Percentiles rank a stretch among this genome's conserved stretches.
phyloP scores from a whole-genome alignment of 2,113 vertebrate species.

The Eudyptes chrysolophus region DNA sequence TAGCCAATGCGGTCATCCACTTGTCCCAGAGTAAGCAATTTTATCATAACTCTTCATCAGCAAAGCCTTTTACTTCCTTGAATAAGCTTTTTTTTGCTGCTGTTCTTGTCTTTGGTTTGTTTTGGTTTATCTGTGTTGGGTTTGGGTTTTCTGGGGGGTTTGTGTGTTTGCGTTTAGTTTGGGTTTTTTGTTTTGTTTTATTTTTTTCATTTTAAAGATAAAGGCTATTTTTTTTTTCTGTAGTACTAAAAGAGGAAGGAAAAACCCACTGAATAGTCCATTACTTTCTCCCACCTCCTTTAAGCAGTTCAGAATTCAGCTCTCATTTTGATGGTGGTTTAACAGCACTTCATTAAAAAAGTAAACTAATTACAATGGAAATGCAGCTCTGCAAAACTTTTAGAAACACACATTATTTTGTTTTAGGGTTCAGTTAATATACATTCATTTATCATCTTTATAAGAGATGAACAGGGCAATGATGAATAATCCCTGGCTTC shows the following conservation, averaged over 20 bases:
- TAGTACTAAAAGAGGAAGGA: not conserved
- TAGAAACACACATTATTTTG: constrained; percentile 76
- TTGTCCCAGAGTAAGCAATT: not conserved
- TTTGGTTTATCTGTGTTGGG: not conserved
- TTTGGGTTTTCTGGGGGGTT: not conserved
- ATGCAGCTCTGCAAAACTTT: constrained; percentile 69
- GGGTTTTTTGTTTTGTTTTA: no score
- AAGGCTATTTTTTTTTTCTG: not conserved
- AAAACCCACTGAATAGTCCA: not conserved
- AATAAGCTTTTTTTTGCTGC: not conserved
- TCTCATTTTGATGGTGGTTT: constrained; percentile 67
- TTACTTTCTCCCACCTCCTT: not conserved
- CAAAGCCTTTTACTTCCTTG: not conserved
- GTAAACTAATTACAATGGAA: constrained; percentile 77
- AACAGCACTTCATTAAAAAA: constrained; percentile 71
- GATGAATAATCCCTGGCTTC: constrained; percentile 77
- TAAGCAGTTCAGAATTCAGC: constrained; percentile 54
- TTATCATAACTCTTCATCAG: not conserved
- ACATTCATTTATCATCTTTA: constrained; percentile 80
- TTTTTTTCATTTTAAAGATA: not conserved
- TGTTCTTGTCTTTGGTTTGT: not conserved
- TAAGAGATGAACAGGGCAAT: constrained; percentile 70
- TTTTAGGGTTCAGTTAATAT: constrained; percentile 77
- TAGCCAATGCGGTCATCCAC: not conserved
- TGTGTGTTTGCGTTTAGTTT: rapidly evolving